Conservation (phyloP, 2,797 vertebrate species). For the Cyprinella venusta region DNA sequence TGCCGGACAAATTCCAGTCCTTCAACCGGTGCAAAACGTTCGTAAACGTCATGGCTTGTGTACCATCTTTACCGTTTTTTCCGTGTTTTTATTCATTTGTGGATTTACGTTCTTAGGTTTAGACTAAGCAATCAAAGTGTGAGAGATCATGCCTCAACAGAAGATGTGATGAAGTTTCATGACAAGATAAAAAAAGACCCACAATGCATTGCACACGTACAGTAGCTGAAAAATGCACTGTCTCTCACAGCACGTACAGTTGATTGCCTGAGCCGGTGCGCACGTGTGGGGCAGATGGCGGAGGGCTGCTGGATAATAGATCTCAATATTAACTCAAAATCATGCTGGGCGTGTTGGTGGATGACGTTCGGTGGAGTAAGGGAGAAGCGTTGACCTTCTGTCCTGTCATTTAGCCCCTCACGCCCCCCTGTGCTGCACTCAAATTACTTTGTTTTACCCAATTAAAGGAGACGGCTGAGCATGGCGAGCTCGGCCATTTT, state of each 20-base stretch:
- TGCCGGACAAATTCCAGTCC: not conserved
- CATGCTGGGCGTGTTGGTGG: constrained; percentile 82
- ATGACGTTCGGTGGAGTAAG: constrained; percentile 76
- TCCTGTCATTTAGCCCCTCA: constrained; percentile 81
- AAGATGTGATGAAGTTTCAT: not conserved
- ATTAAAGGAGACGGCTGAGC: constrained; percentile 83
- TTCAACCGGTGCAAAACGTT: not conserved
- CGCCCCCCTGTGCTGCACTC: constrained; percentile 77
- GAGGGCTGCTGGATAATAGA: constrained; percentile 79
- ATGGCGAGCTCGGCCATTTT: constrained; percentile 75
- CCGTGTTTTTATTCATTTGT: not conserved
- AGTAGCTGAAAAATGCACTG: constrained; percentile 38
- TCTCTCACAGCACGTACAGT: constrained; percentile 60
- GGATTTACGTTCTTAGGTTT: not conserved
- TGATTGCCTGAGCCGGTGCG: constrained; percentile 68
- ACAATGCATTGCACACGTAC: constrained; percentile 27
- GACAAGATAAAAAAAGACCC: not conserved
- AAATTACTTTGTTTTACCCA: constrained; percentile 87
- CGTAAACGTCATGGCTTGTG: not conserved
- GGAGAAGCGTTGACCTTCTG: constrained; percentile 83
- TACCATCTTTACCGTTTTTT: not conserved
- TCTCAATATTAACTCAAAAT: constrained; percentile 80
- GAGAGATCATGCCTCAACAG: not conserved
- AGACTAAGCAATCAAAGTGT: not conserved
- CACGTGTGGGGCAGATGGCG: constrained; percentile 78